Evolutionary conservation across 1,140 invertebrate genomes (phyloP).

Genomic region (Lerema accius): DNA sequence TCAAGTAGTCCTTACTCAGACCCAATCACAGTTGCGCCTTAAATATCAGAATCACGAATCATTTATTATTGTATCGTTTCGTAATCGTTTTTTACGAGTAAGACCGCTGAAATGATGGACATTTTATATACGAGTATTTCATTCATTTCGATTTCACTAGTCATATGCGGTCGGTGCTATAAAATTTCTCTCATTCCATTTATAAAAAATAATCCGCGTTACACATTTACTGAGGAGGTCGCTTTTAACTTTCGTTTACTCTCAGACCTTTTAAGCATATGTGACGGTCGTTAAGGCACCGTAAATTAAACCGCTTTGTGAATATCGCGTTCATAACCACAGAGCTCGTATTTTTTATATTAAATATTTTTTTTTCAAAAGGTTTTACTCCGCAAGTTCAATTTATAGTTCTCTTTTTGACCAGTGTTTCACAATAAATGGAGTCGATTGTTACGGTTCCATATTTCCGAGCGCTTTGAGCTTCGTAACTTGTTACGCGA

Average conservation of each 20-base stretch:
- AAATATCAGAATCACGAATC: no score
- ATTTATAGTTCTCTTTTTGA: slow-evolving; percentile 20
- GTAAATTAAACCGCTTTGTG: slow-evolving; percentile 33
- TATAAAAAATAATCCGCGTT: slow-evolving; percentile 9
- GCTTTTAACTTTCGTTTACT: slow-evolving; percentile 24
- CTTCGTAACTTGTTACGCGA: slow-evolving; percentile 3
- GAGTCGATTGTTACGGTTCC: slow-evolving; percentile 1
- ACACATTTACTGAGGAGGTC: slow-evolving; percentile 27
- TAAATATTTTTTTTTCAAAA: slow-evolving; percentile 2
- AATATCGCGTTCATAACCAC: slow-evolving; percentile 5
- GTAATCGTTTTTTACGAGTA: no score
- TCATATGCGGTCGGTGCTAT: background rate
- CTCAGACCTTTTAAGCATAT: slow-evolving; percentile 28
- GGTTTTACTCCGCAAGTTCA: slow-evolving; percentile 5
- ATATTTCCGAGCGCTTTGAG: slow-evolving; percentile 5
- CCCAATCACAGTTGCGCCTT: no score
- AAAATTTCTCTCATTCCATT: slow-evolving; percentile 3
- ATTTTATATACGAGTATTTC: background rate
- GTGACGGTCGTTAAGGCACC: slow-evolving; percentile 30
- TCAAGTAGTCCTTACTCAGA: no score
- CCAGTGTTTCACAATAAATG: slow-evolving; percentile 10
- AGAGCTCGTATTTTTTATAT: slow-evolving; percentile 17
- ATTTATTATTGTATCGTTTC: no score
- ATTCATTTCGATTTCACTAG: background rate
- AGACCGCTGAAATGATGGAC: no score